Base-by-base conservation (phyloP, 2,113 vertebrate genomes). In the Ochotona curzoniae region DNA sequence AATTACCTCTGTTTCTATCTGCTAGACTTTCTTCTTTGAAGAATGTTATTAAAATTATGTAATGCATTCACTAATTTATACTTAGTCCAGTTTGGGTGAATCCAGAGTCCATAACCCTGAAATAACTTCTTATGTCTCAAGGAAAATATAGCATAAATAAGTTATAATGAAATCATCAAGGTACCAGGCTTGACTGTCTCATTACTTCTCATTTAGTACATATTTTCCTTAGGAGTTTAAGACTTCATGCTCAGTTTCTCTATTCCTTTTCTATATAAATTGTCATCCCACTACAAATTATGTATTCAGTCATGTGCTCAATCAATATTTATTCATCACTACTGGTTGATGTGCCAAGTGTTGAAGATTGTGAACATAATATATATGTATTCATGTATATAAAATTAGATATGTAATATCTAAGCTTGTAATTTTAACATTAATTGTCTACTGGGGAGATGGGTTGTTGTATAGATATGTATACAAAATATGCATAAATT, bases 31-130 rank as follows among this genome's bases (percentile, higher is more conserved):
- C 23, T 79, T 61, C 23, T 79, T 85, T 87, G 8, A 25, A 87
- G 74, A 82, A 69, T 66, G 67, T 85, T 70, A 57, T 83, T 67
- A 94, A 91, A 94, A 76, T 89, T 44, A 89, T 63, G 81, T 70
- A 83, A 93, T 89, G 30, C 47, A 75, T 74, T 95, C 89, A 63
- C 51, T 93, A 94, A 93, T 81, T 91, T 89, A 64, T 23, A 84
- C 26, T 70, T 63, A 87, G 76, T 54, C 67, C 51, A 94, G 79
- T 93, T 93, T 92, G 69, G 38, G 30, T 88, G 92, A 90, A 64
- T 6, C 21, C 10, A 54, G 21, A 85, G 28, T 51, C 66, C 80
- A 10, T 8, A 86, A 25, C 21, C 69, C 51, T 51, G 21, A 95
- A 78, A 64, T 1, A n/a, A 87, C 70, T 44, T 6, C 38, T 51